Conservation (phyloP, 2,888 invertebrate species). For the Doris montereyensis region DNA sequence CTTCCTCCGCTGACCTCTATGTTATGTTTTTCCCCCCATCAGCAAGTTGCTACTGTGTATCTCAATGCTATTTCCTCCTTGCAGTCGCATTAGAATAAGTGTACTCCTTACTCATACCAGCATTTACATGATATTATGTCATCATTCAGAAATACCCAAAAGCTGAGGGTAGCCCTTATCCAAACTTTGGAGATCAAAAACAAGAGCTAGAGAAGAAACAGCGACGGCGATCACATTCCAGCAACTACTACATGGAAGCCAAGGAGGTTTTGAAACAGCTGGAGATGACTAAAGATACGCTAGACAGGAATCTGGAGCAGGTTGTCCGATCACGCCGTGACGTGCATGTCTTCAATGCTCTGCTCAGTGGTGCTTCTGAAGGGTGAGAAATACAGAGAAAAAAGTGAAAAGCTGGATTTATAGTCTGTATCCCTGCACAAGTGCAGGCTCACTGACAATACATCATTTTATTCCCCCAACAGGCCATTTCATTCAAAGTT, state of each 20-base stretch:
- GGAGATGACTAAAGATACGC: slow-evolving; percentile 51
- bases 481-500: no score
- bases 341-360: slow-evolving; percentile 54
- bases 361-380: slow-evolving; percentile 51
- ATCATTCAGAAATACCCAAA: slow-evolving; percentile 35
- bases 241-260: slow-evolving; percentile 49
- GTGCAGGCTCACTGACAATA: no score
- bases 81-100: no score
- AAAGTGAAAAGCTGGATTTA: background rate
- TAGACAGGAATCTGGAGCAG: slow-evolving; percentile 62
- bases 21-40: no score
- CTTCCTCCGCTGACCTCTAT: no score
- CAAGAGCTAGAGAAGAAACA: slow-evolving; percentile 37
- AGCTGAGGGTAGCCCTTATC: slow-evolving; percentile 41
- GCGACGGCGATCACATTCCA: background rate
- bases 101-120: no score
- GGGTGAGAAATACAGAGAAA: slow-evolving; percentile 49
- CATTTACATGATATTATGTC: no score
- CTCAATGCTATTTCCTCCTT: no score
- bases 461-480: no score
- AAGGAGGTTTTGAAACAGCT: slow-evolving; percentile 55
- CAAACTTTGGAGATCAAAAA: slow-evolving; percentile 35
- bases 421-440: background rate
- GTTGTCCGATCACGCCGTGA: slow-evolving; percentile 59
- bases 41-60: no score